Percentiles rank a stretch among this genome's conserved stretches.
Conservation (phyloP, 2,113 vertebrate species). For the Sarotherodon lohbergeri region DNA sequence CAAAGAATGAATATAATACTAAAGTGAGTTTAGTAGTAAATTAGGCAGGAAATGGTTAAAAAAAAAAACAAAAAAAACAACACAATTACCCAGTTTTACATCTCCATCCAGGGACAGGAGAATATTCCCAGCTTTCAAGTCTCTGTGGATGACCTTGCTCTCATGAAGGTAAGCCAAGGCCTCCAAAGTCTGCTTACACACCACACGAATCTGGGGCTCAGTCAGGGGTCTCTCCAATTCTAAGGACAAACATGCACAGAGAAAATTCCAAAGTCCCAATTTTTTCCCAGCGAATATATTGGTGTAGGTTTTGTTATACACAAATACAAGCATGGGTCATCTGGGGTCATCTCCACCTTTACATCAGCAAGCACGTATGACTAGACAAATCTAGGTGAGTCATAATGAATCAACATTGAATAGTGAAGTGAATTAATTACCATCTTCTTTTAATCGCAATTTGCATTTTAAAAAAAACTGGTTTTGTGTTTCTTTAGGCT, state of each 20-base stretch:
- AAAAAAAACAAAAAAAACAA: neutral
- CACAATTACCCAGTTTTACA: conserved; percentile 87
- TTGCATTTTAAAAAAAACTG: neutral
- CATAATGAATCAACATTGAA: neutral
- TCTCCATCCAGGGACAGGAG: conserved; percentile 93
- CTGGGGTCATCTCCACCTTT: neutral
- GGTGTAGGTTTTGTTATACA: neutral
- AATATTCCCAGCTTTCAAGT: conserved; percentile 97
- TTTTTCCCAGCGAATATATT: neutral
- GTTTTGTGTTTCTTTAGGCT: neutral
- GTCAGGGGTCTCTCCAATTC: conserved; percentile 94
- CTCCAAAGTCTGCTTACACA: conserved; percentile 92
- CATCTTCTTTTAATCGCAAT: neutral
- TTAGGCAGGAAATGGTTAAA: neutral
- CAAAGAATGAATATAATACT: neutral
- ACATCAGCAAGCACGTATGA: conserved; percentile 12
- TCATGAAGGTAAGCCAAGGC: conserved; percentile 93
- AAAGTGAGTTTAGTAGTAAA: neutral
- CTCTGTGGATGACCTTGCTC: conserved; percentile 96
- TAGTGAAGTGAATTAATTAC: neutral
- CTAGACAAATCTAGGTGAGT: conserved; percentile 11
- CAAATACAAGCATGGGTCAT: neutral
- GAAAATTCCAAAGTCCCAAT: neutral
- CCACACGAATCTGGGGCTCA: conserved; percentile 94
- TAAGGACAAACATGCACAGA: conserved; percentile 50